These are phyloP conservation scores for Penaeus japonicus DNA, from an alignment of 1,140 invertebrate genomes.

Conservation along the genomic window DNA sequence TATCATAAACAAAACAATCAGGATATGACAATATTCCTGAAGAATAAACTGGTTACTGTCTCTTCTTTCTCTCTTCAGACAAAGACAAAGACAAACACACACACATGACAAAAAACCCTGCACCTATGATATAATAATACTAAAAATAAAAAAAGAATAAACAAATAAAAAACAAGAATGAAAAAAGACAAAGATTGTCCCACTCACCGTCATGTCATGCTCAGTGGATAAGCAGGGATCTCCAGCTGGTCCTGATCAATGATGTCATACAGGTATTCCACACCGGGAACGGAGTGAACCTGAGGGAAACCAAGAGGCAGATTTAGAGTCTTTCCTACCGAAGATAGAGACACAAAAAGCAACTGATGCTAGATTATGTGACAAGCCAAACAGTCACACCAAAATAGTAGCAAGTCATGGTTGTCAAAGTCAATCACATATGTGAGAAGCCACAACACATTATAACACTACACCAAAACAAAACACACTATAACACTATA, in stretches of 20 bases:
- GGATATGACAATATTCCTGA: constrained; percentile 62
- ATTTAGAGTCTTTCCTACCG: too few species aligned
- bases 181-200: background rate
- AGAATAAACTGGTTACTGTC: too few species aligned
- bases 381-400: too few species aligned
- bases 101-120: too few species aligned
- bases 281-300: constrained; percentile 88
- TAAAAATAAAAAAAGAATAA: constrained; percentile 55
- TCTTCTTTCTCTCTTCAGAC: too few species aligned
- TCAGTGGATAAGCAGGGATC: constrained; percentile 92
- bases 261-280: constrained; percentile 89
- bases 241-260: constrained; percentile 91
- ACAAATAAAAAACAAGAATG: background rate
- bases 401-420: too few species aligned
- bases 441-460: background rate
- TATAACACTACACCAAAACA: background rate
- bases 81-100: too few species aligned
- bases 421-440: too few species aligned
- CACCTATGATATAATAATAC: too few species aligned
- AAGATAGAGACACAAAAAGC: too few species aligned
- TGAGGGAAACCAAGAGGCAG: background rate
- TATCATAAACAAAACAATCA: background rate
- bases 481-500: background rate
- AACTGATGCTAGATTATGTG: too few species aligned
- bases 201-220: constrained; percentile 90